phyloP scores from a whole-genome alignment of 2,888 invertebrate genomes.

The Agrotis clavis region DNA sequence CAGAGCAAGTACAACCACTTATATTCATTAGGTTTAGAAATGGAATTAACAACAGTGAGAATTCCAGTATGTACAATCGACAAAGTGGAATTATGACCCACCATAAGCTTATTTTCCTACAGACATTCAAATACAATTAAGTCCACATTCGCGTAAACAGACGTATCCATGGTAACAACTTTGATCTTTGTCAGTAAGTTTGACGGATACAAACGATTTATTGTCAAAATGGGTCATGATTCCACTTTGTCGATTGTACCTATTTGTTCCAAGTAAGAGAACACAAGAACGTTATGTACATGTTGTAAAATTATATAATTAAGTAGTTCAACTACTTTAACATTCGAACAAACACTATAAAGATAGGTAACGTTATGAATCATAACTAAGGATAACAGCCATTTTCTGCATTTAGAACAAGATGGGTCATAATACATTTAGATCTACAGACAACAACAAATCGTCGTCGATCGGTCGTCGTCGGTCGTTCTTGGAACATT shows the following conservation, averaged over 20 bases:
- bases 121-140: too few species aligned
- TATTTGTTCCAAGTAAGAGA: conserved; percentile 1
- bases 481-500: too few species aligned
- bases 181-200: too few species aligned
- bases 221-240: too few species aligned
- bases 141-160: too few species aligned
- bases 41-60: not conserved
- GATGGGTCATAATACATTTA: not conserved
- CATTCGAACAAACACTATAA: conserved; percentile 7
- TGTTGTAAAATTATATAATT: conserved; percentile 1
- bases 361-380: not conserved
- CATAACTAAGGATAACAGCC: not conserved
- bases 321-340: not conserved
- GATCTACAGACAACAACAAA: too few species aligned
- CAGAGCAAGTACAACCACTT: not conserved
- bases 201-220: too few species aligned
- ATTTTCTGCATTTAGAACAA: not conserved
- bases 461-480: not conserved
- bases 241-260: too few species aligned
- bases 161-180: too few species aligned
- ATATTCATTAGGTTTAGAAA: not conserved
- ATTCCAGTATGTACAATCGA: too few species aligned
- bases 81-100: too few species aligned
- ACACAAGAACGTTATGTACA: not conserved
- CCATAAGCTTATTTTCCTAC: too few species aligned